Base-by-base conservation (phyloP, 2,888 invertebrate genomes). In the Nesidiocoris tenuis region DNA sequence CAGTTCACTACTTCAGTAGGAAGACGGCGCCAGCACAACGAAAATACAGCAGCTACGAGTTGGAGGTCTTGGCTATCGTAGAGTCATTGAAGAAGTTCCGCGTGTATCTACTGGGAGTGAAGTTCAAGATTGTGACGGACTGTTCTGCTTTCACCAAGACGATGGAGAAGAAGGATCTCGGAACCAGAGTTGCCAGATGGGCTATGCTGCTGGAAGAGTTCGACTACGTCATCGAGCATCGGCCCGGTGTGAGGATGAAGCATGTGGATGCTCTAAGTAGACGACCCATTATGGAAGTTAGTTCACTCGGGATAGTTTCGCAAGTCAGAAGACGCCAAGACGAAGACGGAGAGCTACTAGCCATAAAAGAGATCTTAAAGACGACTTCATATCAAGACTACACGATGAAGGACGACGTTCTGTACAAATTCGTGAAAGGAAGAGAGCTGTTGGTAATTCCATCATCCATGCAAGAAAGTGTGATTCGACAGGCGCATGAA, bases 11-110 rank as follows among this genome's bases (percentile, higher is more conserved):
- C 77, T 82, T 80, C 76, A 83, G 82, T 76, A 78, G 79, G n/a
- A 82, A 82, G 75, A 82, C 82, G 0, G 81, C 81, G 0, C 77
- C 78, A 1, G 80, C 81, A 3, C 81, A 83, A 78, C 78, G 79
- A 54, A 81, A 80, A 70, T 83, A 82, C 63, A 68, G 81, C 81
- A 83, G 78, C 80, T 83, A 83, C 74, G 82, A 83, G 59, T 75
- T 84, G 1, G 82, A 83, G 79, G 81, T 82, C 1, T 74, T 83
- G 19, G 56, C 57, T 22, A 25, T 64, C n/a, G 64, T 64, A 12
- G 25, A 24, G 24, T 23, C 24, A 1, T 64, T 74, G 24, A 54
- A 7, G 76, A 81, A 78, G 81, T 83, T 83, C 78, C 61, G 82
- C 16, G 77, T 81, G 0, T 83, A 82, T 76, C 68, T 83, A 7